Base-by-base conservation (phyloP, 1,140 invertebrate genomes). In the Thalassaphorura encarpata region DNA sequence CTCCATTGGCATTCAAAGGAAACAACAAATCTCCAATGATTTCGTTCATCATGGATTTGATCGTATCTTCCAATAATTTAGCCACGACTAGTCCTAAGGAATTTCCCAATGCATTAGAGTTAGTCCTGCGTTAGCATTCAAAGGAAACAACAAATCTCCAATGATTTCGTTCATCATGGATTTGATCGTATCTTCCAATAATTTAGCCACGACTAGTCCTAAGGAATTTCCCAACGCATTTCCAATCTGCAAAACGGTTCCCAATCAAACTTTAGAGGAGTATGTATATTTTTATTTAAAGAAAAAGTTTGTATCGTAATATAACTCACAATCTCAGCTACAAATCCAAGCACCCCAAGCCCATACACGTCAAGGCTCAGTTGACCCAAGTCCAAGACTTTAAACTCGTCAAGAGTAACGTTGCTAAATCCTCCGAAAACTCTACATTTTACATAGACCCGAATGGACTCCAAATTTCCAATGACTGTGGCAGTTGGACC, bases 31-130 rank as follows among this genome's bases (percentile, higher is more conserved):
- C n/a, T 36, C n/a, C n/a, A 36, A 36, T 36, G n/a, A 36, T 36
- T 11, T 36, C 33, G 33, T 36, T 36, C 11, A 36, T 36, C 33
- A 11, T 11, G n/a, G 11, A 11, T 36, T 36, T 36, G 33, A 36
- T 36, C n/a, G 11, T 11, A n/a, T 36, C 33, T n/a, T 36, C 33
- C 33, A 36, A 36, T 11, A 36, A 11, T 11, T 36, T n/a, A 11
- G n/a, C 11, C n/a, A 36, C 33, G 33, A 36, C 33, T 11, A 11
- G n/a, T n/a, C 61, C 67, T 70, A 36, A n/a, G 11, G 33, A 36
- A n/a, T 36, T 36, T 36, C 33, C 33, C n/a, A n/a, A n/a, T n/a
- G n/a, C n/a, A n/a, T n/a, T n/a, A n/a, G n/a, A n/a, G n/a, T n/a
- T n/a, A n/a, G n/a, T n/a, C n/a, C n/a, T n/a, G n/a, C n/a, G n/a